Evolutionary conservation across 2,888 invertebrate species (phyloP), one percentile per base, ranked within the genome.

Genomic region (Lasioglossum oenotherae): DNA sequence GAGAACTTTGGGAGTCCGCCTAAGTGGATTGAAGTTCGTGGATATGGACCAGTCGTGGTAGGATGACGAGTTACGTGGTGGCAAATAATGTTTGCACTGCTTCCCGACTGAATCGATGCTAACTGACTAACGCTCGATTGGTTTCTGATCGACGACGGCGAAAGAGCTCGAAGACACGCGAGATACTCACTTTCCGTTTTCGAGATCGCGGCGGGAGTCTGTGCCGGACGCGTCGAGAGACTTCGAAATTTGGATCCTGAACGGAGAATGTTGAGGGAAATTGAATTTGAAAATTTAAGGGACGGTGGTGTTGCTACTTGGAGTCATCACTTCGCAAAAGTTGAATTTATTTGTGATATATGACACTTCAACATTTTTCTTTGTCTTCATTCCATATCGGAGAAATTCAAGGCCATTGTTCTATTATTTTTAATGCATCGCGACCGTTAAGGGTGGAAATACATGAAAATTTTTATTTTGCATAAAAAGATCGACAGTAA

Each of bases 1-100:
- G 89, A 91, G 90, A 93, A 94, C 92, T 93, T 92, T 91, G 88
- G 92, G 92, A 93, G 92, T 91, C 92, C 88, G 89, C 88, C 91
- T 92, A 93, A 94, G 92, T 93, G 93, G 93, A 94, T 94, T 93
- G 92, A 92, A 94, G 93, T 93, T 93, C 85, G 87, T 87, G 91
- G 91, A 91, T 90, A 91, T 87, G 91, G 88, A 91, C 91, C 88
- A 72, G 90, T 84, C 87, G 87, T 84, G 86, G 87, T 90, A 75
- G 87, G 88, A 91, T 91, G 91, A 91, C 89, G 90, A 90, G 90
- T 90, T 88, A 89, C 87, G 91, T 87, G 84, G 85, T 82, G 87
- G 89, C 89, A 91, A 91, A 91, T 90, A 90, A 88, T 90, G 91
- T 91, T 91, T 91, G 89, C 87, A 83, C 88, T 88, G 88, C 86